Evolutionary conservation across 2,888 invertebrate species (phyloP), one percentile per base, ranked within the genome.

Genomic region (Lasioglossum oenotherae): DNA sequence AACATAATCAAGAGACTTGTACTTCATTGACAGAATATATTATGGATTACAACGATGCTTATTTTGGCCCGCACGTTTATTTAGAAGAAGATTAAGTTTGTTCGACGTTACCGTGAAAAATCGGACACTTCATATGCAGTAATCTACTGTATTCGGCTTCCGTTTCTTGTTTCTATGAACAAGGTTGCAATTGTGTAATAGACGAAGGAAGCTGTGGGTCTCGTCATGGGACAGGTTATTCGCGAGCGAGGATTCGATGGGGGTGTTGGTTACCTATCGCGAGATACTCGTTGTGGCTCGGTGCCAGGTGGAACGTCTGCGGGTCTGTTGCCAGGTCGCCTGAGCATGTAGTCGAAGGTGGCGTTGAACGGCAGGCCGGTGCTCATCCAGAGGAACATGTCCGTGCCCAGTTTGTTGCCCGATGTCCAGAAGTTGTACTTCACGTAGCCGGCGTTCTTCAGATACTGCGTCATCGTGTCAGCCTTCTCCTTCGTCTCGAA

Each of bases 361-460:
- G 98, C 97, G 95, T 98, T 98, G 96, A 98, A 98, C 57, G 98
- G 98, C 85, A 98, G 95, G 23, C 98, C 98, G 57, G 98, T 98
- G 94, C 98, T 98, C 98, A 98, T 98, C 98, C 98, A 98, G 84
- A 98, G 96, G 95, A 97, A 97, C 97, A 98, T 98, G 93, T 98
- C 97, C 27, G 98, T 98, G 57, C 98, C 98, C 83, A 98, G 96
- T 92, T 97, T 97, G 95, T 98, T 98, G 86, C 98, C 98, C 83
- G 98, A 98, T 92, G 98, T 98, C 98, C 98, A 98, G 95, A 98
- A 98, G 94, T 98, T 98, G 92, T 97, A 97, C 93, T 97, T 97
- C 90, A 97, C 97, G 95, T 98, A 98, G 6, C 98, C 98, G 93
- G 98, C 98, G 95, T 98, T 98, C 92, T 96, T 97, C 83, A 98